Conservation (phyloP, 2,888 invertebrate species). For the Ganaspis brasiliensis region DNA sequence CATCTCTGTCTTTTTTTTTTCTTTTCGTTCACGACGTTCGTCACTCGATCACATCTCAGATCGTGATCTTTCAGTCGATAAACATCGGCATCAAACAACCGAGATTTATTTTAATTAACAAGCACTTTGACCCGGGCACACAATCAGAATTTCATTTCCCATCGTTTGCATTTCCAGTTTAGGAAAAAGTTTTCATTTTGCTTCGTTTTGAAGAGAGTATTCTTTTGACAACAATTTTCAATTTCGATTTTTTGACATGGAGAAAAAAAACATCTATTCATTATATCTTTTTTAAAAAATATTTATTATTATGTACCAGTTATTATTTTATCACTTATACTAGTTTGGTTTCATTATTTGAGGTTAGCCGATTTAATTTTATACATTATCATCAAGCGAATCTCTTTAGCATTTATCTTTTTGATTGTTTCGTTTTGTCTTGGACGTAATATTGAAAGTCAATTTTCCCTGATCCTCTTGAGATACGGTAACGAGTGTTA, state of each 20-base stretch:
- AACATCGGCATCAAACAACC: conserved; percentile 21
- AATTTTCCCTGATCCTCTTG: not conserved
- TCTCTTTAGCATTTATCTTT: too few species aligned
- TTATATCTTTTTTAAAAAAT: too few species aligned
- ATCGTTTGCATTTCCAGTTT: not conserved
- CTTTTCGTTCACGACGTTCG: conserved; percentile 25
- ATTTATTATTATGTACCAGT: too few species aligned
- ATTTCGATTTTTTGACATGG: not conserved
- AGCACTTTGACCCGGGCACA: not conserved
- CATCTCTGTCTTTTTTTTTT: conserved; percentile 27
- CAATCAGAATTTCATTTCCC: not conserved
- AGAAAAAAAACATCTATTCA: not conserved
- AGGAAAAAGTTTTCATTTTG: not conserved
- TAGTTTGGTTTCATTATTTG: too few species aligned
- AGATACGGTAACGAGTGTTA: not conserved
- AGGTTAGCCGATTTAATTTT: too few species aligned
- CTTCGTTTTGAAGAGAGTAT: too few species aligned
- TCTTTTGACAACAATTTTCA: not conserved
- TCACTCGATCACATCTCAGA: conserved; percentile 33
- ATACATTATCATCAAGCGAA: too few species aligned
- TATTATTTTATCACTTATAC: too few species aligned
- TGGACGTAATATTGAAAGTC: not conserved
- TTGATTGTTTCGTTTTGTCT: not conserved
- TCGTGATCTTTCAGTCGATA: conserved; percentile 28
- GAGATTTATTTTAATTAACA: conserved; percentile 13